Percentiles rank a stretch among this genome's conserved stretches.
Evolutionary conservation across 2,888 invertebrate genomes (phyloP).

Genomic region (Holacanthella duospinosa): DNA sequence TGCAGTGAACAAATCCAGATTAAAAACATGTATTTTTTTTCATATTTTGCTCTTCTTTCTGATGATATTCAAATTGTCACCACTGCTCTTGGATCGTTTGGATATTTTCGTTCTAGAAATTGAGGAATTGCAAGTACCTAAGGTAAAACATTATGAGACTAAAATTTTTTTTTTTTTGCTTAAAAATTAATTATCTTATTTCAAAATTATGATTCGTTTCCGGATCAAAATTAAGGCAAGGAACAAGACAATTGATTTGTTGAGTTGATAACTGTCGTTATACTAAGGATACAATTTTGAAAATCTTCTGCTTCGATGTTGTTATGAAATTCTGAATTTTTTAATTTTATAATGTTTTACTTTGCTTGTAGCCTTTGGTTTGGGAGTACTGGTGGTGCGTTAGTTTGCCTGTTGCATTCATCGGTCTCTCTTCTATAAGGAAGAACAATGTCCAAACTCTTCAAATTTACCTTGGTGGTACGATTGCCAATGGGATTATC

Average conservation of each 20-base stretch:
- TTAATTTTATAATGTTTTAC: too few species aligned
- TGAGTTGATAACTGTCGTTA: too few species aligned
- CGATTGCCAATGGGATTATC: conserved; percentile 62
- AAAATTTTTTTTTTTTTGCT: conserved; percentile 7
- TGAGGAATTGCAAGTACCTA: conserved; percentile 83
- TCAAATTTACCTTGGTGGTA: conserved; percentile 70
- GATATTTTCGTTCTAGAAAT: conserved; percentile 90
- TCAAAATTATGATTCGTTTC: conserved; percentile 11
- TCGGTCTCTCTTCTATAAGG: conserved; percentile 75
- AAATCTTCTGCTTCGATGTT: too few species aligned
- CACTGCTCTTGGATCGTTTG: conserved; percentile 80
- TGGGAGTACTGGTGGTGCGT: conserved; percentile 93
- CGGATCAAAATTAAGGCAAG: too few species aligned
- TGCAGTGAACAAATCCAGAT: conserved; percentile 86
- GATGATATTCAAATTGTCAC: conserved; percentile 82
- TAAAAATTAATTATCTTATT: conserved; percentile 10
- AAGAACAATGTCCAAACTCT: conserved; percentile 68
- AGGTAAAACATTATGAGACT: conserved; percentile 41
- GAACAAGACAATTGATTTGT: too few species aligned
- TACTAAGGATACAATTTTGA: too few species aligned
- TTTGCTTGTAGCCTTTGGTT: conserved; percentile 57
- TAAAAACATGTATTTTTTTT: conserved; percentile 88
- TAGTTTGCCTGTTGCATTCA: conserved; percentile 69
- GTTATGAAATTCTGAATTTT: too few species aligned
- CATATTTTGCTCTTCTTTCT: conserved; percentile 80